Evolutionary conservation across 2,888 invertebrate species (phyloP).

Genomic region (Neoscelio sp.): DNA sequence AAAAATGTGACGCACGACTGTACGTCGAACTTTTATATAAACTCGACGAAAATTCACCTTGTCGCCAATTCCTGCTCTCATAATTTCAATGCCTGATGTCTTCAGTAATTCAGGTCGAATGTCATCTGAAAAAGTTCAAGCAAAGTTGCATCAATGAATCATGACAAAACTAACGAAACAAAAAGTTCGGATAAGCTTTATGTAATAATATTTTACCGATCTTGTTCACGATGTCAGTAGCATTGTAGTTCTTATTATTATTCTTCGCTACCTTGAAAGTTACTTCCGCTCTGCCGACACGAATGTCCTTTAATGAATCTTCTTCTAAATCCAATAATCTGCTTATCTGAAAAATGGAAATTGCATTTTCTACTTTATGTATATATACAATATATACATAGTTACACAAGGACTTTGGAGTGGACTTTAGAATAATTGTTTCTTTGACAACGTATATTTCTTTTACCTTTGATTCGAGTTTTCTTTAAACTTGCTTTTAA

Average conservation of each 20-base stretch:
- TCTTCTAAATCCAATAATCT: constrained; percentile 88
- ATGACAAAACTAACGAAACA: too few species aligned
- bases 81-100: constrained; percentile 88
- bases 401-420: not conserved
- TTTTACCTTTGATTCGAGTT: too few species aligned
- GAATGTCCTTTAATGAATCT: constrained; percentile 86
- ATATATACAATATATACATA: not conserved
- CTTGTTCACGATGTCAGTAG: constrained; percentile 87
- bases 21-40: not conserved
- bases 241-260: constrained; percentile 85
- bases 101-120: constrained; percentile 88
- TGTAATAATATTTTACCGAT: constrained; percentile 85
- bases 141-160: not conserved
- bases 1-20: constrained; percentile 24
- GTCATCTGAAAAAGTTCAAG: constrained; percentile 82
- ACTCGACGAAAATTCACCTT: constrained; percentile 84
- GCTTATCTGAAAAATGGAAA: constrained; percentile 81
- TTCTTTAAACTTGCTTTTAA: too few species aligned
- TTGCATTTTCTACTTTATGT: constrained; percentile 36
- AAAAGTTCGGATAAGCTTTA: too few species aligned
- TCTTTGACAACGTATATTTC: too few species aligned
- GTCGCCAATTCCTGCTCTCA: constrained; percentile 91
- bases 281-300: constrained; percentile 91
- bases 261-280: constrained; percentile 90
- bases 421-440: not conserved